A percentile compares a stretch with the other conserved stretches of the same genome.
phyloP scores from a whole-genome alignment of 2,888 invertebrate genomes.

The Coenonympha glycerion region DNA sequence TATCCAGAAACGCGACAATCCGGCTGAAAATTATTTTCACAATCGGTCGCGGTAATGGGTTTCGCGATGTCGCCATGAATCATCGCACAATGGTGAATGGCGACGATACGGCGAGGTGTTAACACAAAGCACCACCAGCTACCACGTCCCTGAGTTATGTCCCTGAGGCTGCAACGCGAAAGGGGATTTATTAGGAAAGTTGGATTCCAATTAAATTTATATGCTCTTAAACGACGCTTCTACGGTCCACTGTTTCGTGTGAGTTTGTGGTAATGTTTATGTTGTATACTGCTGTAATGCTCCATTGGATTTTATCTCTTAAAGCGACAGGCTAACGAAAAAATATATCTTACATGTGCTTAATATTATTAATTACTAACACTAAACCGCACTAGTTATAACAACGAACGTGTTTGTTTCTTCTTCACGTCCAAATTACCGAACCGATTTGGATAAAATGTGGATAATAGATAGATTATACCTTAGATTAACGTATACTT shows the following conservation, averaged over 20 bases:
- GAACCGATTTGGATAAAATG: too few species aligned
- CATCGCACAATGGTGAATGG: conserved; percentile 60
- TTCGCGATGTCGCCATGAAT: conserved; percentile 50
- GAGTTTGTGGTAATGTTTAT: conserved; percentile 11
- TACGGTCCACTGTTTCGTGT: conserved; percentile 17
- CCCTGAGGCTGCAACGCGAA: conserved; percentile 43
- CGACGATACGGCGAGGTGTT: conserved; percentile 52
- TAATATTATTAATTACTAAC: too few species aligned
- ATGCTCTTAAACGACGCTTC: conserved; percentile 32
- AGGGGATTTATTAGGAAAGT: conserved; percentile 62
- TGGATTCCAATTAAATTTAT: conserved; percentile 64
- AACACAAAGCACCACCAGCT: conserved; percentile 34
- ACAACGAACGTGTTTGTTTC: too few species aligned
- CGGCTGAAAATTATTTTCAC: conserved; percentile 63
- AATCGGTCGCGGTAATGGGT: conserved; percentile 65
- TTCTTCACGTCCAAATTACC: too few species aligned
- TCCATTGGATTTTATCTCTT: neutral
- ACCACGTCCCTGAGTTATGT: conserved; percentile 43
- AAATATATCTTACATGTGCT: too few species aligned
- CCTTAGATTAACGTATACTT: too few species aligned
- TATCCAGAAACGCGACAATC: conserved; percentile 48
- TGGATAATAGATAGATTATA: too few species aligned
- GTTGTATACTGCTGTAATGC: too few species aligned
- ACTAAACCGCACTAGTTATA: too few species aligned
- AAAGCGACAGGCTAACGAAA: too few species aligned